phyloP scores from a whole-genome alignment of 2,113 vertebrate genomes.

The Gobio gobio region DNA sequence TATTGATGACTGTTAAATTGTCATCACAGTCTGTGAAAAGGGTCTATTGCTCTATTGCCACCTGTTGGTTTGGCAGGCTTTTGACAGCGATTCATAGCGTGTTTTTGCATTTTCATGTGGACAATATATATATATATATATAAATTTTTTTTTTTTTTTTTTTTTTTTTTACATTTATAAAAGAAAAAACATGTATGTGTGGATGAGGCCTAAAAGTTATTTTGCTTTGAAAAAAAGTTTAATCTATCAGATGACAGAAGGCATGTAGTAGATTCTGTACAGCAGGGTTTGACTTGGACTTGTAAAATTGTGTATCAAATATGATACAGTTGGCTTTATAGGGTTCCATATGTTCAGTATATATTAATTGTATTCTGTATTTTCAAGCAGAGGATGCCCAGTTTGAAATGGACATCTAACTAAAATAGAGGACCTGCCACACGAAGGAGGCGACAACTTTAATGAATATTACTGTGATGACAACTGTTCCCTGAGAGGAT shows the following conservation, averaged over 20 bases:
- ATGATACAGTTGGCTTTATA: neutral
- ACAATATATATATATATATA: too few relatives aligned
- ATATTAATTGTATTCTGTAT: neutral
- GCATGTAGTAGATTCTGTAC: neutral
- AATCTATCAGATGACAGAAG: neutral
- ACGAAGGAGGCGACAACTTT: neutral
- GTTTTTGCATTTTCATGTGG: too few relatives aligned
- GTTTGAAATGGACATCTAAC: slow-evolving; percentile 81
- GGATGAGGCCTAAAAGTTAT: too few relatives aligned
- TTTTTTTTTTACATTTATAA: too few relatives aligned
- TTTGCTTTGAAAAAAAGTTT: neutral
- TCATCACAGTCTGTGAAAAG: too few relatives aligned
- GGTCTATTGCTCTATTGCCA: too few relatives aligned
- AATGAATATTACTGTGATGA: slow-evolving; percentile 41
- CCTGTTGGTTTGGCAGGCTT: too few relatives aligned
- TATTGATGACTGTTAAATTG: too few relatives aligned
- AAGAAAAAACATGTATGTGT: too few relatives aligned
- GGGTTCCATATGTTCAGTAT: neutral
- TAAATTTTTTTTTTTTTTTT: too few relatives aligned
- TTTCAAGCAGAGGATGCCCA: slow-evolving; percentile 72
- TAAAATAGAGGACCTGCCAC: slow-evolving; percentile 29
- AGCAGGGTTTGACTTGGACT: neutral
- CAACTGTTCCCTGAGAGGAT: slow-evolving; percentile 42
- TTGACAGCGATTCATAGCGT: too few relatives aligned
- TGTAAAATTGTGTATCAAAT: neutral